A percentile compares a stretch with the other conserved stretches of the same genome.
phyloP scores from a whole-genome alignment of 1,140 invertebrate genomes.

The Leguminivora glycinivorella region DNA sequence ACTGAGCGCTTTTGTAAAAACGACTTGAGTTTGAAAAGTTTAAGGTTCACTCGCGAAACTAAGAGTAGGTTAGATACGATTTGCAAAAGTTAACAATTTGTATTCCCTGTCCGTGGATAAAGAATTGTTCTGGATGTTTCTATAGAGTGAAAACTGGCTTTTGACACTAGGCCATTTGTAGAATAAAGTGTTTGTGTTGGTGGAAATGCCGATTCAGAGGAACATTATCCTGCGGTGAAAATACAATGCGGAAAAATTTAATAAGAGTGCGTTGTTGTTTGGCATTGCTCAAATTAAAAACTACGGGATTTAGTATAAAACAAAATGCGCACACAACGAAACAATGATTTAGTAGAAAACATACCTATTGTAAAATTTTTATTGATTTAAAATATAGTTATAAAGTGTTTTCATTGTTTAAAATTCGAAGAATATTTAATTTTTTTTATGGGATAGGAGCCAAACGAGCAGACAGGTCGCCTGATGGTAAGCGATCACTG shows the following conservation, averaged over 20 bases:
- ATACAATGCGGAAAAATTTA: not conserved
- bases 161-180: not conserved
- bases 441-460: too few relatives aligned
- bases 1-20: not conserved
- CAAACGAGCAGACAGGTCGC: too few relatives aligned
- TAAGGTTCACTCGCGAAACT: not conserved
- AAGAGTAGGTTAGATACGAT: not conserved
- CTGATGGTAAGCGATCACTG: too few relatives aligned
- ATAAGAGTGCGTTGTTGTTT: too few relatives aligned
- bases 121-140: not conserved
- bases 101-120: not conserved
- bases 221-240: not conserved
- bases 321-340: too few relatives aligned
- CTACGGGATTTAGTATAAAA: too few relatives aligned
- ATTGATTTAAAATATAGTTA: too few relatives aligned
- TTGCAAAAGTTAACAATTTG: not conserved
- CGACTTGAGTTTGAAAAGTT: not conserved
- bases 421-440: too few relatives aligned
- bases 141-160: conserved; percentile 5
- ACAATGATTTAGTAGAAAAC: too few relatives aligned
- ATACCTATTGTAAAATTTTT: too few relatives aligned
- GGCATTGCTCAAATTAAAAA: too few relatives aligned
- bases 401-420: too few relatives aligned
- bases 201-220: not conserved
- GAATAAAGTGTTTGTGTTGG: not conserved